Evolutionary conservation across 2,797 vertebrate species (phyloP), one percentile per base, ranked within the genome.

Genomic region (Sebastes cheni): DNA sequence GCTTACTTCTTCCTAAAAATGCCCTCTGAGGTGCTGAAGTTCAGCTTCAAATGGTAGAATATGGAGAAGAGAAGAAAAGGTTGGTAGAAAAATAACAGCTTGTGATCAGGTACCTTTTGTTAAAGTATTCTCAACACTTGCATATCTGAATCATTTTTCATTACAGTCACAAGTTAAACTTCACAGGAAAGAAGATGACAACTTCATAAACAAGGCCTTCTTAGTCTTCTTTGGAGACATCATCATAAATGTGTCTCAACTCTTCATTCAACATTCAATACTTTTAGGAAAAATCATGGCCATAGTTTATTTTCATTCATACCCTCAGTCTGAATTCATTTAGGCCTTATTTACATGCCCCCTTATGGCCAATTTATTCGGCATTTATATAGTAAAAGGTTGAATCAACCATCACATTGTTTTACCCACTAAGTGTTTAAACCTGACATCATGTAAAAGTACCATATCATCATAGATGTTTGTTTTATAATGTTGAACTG

Each of bases 1-100:
- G 61, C 66, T 56, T 88, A 88, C 81, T 89, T 92, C 89, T 92
- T 89, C 80, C 72, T 83, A 71, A 93, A 91, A 93, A 92, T 91
- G 88, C 83, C 91, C 81, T 93, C 92, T 75, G 83, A 93, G 88
- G 88, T 91, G 85, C 84, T 36, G 82, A 92, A 82, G 81, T 87
- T 90, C 71, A 69, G 76, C 88, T 93, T 86, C 75, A 84, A 79
- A 88, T 79, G 85, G 79, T 52, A 39, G 69, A 78, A 86, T 83
- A 59, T 79, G 18, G 60, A 80, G 80, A 70, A 77, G 50, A 85
- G 80, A 86, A 23, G 60, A 70, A 77, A 86, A 72, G 25, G 87
- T 88, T 79, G 68, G 34, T 68, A 89, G 8, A 75, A 59, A 88
- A 86, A 88, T 86, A 84, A 78, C 30, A 71, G 73, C 80, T 79